Evolutionary conservation across 2,113 vertebrate genomes (phyloP), one percentile per base, ranked within the genome.

Genomic region (Agapornis roseicollis): DNA sequence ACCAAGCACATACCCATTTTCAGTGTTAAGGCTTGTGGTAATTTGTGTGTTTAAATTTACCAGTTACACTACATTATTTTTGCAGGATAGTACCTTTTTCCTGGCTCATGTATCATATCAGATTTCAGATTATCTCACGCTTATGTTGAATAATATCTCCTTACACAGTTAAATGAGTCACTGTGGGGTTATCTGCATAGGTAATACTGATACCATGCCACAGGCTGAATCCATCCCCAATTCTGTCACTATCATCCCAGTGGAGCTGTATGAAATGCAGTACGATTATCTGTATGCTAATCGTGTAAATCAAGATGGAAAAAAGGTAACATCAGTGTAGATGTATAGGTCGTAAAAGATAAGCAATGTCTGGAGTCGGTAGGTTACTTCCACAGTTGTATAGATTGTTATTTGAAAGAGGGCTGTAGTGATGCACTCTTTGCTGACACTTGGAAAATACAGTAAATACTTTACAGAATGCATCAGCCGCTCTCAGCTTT

Each of bases 391-490:
- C 76, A 53, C 68, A 85, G 29, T 13, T 37, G 33, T 56, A 15
- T 18, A 13, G 46, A 42, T 49, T 46, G 88, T 58, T 92, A 87
- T 64, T 92, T 74, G 95, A 97, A 88, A 78, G 60, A 78, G 52
- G 96, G 58, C 28, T 71, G 25, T 60, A 86, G 88, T 39, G 50
- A 14, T 50, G 83, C 29, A 56, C n/a, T 92, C 66, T 87, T 94
- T 85, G 69, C 74, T 84, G 52, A 88, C 76, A 76, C 81, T 58
- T 83, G 37, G 55, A 90, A 96, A 94, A 85, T 46, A 35, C 35
- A 95, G 46, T 80, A 93, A 93, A 82, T 91, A 87, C 93, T 95
- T 95, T 80, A 55, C 37, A 66, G 66, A 84, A 80, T 3, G 37
- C 37, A 4, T 85, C 78, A 94, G 49, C 82, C 63, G 18, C 80